Conservation (phyloP, 2,888 invertebrate species). For the Timandra comae region DNA sequence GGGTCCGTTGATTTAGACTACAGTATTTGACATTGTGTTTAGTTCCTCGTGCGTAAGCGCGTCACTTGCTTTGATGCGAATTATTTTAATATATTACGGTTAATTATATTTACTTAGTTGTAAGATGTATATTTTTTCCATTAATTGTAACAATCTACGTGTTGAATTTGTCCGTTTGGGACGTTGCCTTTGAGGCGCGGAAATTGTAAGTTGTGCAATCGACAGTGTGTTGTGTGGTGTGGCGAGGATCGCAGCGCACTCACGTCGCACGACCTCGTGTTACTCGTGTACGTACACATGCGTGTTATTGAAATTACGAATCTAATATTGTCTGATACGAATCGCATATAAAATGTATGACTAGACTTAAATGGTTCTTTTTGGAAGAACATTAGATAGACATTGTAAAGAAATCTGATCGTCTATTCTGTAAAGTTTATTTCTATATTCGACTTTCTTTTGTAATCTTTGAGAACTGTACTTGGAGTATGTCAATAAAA, state of each 20-base stretch:
- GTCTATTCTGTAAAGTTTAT: conserved; percentile 30
- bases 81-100: conserved; percentile 24
- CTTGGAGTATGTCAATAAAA: conserved; percentile 65
- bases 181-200: conserved; percentile 11
- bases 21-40: conserved; percentile 58
- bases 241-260: too few species aligned
- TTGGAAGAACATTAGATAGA: conserved; percentile 35
- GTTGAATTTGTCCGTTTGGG: conserved; percentile 2
- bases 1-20: conserved; percentile 22
- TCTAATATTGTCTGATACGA: conserved; percentile 10
- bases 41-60: conserved; percentile 42
- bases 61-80: conserved; percentile 25
- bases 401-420: conserved; percentile 33
- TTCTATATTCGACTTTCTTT: conserved; percentile 42
- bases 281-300: too few species aligned
- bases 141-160: conserved; percentile 14
- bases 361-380: conserved; percentile 13
- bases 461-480: conserved; percentile 49
- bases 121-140: conserved; percentile 25
- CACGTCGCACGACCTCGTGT: too few species aligned
- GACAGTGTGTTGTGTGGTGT: conserved; percentile 9
- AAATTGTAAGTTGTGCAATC: conserved; percentile 1
- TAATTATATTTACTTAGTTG: conserved; percentile 20
- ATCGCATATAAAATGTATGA: conserved; percentile 13
- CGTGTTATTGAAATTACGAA: conserved; percentile 4